phyloP scores from a whole-genome alignment of 2,888 invertebrate species.

The Heliothis peltigera region DNA sequence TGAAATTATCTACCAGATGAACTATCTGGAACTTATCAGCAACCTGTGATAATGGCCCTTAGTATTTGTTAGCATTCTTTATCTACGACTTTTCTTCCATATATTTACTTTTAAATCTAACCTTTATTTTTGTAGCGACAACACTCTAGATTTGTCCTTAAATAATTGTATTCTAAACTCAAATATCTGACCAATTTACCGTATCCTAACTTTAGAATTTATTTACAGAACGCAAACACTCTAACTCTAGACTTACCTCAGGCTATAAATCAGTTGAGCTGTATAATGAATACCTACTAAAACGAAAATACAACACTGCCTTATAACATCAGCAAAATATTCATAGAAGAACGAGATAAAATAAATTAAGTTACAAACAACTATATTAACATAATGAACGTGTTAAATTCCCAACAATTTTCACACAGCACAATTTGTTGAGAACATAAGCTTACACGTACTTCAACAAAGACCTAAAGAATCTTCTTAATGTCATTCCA shows the following conservation, averaged over 20 bases:
- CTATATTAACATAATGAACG: conserved; percentile 2
- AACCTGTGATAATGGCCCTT: no score
- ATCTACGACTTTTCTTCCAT: no score
- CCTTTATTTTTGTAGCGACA: no score
- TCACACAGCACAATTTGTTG: conserved; percentile 1
- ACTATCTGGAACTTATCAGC: no score
- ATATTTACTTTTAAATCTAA: no score
- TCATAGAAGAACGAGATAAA: conserved; percentile 1
- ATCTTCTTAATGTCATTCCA: conserved; percentile 14
- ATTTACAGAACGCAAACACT: neutral
- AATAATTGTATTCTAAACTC: neutral
- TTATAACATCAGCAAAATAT: neutral
- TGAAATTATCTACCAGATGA: no score
- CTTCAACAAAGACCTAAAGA: neutral
- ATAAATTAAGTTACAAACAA: neutral
- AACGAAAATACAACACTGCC: neutral
- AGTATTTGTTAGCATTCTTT: no score
- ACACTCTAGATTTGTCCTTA: neutral
- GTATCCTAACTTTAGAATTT: neutral
- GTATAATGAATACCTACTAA: neutral
- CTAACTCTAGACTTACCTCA: neutral
- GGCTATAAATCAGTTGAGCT: neutral
- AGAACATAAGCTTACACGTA: conserved; percentile 13
- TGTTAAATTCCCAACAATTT: neutral
- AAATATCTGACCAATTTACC: neutral